Percentiles rank a stretch among this genome's conserved stretches.
Conservation (phyloP, 1,140 invertebrate species). For the Arctopsyche grandis region DNA sequence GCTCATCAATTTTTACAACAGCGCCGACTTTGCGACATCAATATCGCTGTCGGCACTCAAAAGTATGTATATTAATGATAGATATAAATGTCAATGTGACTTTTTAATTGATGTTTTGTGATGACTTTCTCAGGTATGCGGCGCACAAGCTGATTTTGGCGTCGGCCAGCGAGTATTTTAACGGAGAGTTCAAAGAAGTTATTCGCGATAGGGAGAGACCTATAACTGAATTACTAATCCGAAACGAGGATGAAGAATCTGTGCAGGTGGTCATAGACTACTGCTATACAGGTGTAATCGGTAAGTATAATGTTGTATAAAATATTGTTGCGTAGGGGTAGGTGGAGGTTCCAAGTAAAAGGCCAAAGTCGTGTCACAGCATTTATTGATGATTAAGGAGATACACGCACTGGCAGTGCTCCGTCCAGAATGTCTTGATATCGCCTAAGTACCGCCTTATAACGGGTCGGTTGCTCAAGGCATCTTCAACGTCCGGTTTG, state of each 20-base stretch:
- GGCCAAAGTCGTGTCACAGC: too few relatives aligned
- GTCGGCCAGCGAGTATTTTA: not conserved
- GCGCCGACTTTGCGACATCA: not conserved
- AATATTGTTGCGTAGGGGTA: too few relatives aligned
- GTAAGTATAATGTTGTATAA: not conserved
- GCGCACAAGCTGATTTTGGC: not conserved
- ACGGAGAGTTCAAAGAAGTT: not conserved
- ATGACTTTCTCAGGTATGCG: not conserved
- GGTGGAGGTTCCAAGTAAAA: too few relatives aligned
- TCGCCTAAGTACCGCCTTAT: too few relatives aligned
- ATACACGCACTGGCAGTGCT: too few relatives aligned
- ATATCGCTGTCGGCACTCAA: not conserved
- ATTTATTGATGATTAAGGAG: too few relatives aligned
- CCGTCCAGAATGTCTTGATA: too few relatives aligned
- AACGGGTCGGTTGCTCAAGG: too few relatives aligned
- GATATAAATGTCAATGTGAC: not conserved
- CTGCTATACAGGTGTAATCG: not conserved
- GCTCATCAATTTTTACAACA: slow-evolving; percentile 1
- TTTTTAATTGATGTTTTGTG: not conserved
- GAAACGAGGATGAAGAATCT: not conserved
- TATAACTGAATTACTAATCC: not conserved
- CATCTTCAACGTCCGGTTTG: too few relatives aligned
- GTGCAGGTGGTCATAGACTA: not conserved
- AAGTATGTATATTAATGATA: not conserved
- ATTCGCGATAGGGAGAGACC: not conserved